Evolutionary conservation across 1,140 invertebrate genomes (phyloP).

Genomic region (Aricia agestis): DNA sequence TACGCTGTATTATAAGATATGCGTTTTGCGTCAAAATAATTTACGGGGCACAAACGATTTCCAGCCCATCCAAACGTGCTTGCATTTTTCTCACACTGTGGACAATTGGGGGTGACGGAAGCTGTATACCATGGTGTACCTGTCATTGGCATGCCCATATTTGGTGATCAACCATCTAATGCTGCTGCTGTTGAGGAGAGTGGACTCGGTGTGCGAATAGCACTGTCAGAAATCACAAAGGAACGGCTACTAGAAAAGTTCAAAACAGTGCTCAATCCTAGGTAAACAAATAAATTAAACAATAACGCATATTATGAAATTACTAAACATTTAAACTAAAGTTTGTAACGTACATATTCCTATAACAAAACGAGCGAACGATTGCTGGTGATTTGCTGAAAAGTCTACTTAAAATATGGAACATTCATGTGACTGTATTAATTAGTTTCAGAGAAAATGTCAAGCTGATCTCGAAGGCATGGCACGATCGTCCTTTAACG

Average conservation of each 20-base stretch:
- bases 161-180: constrained; percentile 82
- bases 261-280: constrained; percentile 74
- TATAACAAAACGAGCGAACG: too few species aligned
- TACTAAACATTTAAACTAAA: too few species aligned
- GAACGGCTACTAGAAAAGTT: constrained; percentile 75
- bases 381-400: too few species aligned
- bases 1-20: too few species aligned
- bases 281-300: constrained; percentile 62
- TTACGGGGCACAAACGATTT: neutral
- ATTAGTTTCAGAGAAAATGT: constrained; percentile 55
- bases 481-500: constrained; percentile 71
- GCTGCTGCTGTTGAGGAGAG: constrained; percentile 77
- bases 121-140: constrained; percentile 85
- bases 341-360: too few species aligned
- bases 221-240: constrained; percentile 77
- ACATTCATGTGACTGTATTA: too few species aligned
- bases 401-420: too few species aligned
- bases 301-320: too few species aligned
- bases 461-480: constrained; percentile 73
- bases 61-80: constrained; percentile 82
- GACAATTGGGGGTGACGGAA: constrained; percentile 84
- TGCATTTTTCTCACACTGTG: constrained; percentile 85
- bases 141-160: constrained; percentile 84
- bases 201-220: constrained; percentile 78
- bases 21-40: too few species aligned